Evolutionary conservation across 2,888 invertebrate species (phyloP).

Genomic region (Herminia tarsipennalis): DNA sequence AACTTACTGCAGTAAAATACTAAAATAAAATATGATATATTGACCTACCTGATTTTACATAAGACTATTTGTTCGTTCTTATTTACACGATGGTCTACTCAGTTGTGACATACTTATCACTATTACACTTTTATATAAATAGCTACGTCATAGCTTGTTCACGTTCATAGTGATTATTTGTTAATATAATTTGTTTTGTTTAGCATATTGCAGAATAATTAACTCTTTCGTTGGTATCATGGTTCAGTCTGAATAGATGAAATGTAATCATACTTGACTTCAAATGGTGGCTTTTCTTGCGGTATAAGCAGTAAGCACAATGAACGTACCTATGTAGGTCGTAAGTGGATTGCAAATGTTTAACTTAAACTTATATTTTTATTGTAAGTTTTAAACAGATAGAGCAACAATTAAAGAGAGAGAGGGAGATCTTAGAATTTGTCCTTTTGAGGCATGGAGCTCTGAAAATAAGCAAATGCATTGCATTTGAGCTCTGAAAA

Average conservation of each 20-base stretch:
- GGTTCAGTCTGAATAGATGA: not conserved
- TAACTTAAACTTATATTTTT: too few relatives aligned
- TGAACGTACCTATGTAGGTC: too few relatives aligned
- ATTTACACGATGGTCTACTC: conserved; percentile 12
- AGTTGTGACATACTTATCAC: conserved; percentile 19
- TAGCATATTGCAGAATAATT: conserved; percentile 12
- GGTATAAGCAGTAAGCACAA: too few relatives aligned
- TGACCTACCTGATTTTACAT: conserved; percentile 24
- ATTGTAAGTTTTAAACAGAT: too few relatives aligned
- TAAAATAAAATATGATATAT: not conserved
- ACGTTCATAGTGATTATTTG: conserved; percentile 66
- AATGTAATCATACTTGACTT: not conserved
- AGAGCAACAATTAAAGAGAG: too few relatives aligned
- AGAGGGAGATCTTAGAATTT: too few relatives aligned
- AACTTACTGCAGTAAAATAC: too few relatives aligned
- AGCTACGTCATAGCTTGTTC: conserved; percentile 80
- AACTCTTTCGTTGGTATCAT: not conserved
- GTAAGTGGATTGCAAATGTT: too few relatives aligned
- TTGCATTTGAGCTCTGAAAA: too few relatives aligned
- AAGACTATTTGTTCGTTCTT: conserved; percentile 13
- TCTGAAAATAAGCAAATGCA: too few relatives aligned
- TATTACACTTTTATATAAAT: conserved; percentile 23
- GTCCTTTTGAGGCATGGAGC: too few relatives aligned
- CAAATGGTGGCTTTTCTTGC: not conserved
- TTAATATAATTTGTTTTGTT: conserved; percentile 11